Percentiles rank a stretch among this genome's conserved stretches.
phyloP scores from a whole-genome alignment of 2,797 vertebrate species.

The Acanthopagrus latus region DNA sequence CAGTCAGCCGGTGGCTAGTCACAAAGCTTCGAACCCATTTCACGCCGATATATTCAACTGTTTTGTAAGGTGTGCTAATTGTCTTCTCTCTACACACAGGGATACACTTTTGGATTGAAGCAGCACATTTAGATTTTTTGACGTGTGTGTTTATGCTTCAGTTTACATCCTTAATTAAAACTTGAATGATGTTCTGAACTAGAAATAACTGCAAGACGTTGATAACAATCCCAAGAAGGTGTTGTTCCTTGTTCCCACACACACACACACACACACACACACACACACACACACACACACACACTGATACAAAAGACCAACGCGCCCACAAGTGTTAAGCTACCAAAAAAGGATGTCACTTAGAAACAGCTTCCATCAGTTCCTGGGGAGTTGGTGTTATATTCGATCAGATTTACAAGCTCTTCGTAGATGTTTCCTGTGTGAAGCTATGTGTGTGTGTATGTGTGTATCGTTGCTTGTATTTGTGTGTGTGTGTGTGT shows the following conservation, averaged over 20 bases:
- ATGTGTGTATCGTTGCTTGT: slow-evolving; percentile 28
- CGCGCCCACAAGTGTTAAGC: neutral
- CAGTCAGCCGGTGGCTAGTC: no score
- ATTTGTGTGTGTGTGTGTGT: slow-evolving; percentile 27
- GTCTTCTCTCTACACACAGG: no score
- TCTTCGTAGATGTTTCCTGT: slow-evolving; percentile 55
- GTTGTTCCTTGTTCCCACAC: neutral
- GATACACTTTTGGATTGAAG: no score
- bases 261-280: neutral
- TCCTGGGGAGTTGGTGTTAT: slow-evolving; percentile 11
- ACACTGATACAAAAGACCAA: neutral
- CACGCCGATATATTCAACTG: neutral
- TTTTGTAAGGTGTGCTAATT: no score
- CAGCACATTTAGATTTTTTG: neutral
- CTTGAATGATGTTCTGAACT: neutral
- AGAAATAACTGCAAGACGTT: neutral
- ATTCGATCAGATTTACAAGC: slow-evolving; percentile 56
- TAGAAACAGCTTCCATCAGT: slow-evolving; percentile 4
- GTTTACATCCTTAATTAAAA: neutral
- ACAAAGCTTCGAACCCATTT: neutral
- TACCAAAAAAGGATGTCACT: slow-evolving; percentile 46
- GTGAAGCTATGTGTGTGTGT: slow-evolving; percentile 9
- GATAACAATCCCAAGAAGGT: neutral
- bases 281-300: neutral
- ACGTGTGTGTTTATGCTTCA: neutral